Evolutionary conservation across 1,140 invertebrate genomes (phyloP).

Genomic region (Bombus consobrinus): DNA sequence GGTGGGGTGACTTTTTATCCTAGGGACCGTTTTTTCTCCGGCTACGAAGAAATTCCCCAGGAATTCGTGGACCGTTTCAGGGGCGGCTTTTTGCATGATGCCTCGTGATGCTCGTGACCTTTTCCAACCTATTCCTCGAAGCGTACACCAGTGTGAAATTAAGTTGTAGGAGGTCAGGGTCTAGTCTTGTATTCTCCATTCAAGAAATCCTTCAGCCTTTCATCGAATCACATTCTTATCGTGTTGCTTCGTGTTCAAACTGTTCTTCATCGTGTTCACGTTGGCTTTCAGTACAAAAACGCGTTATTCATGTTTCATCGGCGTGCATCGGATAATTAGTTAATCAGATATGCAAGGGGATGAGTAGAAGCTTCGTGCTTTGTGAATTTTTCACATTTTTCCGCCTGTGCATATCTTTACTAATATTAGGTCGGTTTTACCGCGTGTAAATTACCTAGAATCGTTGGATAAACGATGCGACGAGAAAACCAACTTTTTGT

Average conservation of each 20-base stretch:
- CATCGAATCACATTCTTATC: neutral
- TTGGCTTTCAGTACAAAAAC: neutral
- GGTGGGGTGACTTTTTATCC: conserved; percentile 76
- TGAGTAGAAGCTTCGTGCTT: neutral
- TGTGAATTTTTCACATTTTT: conserved; percentile 7
- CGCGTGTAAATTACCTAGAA: neutral
- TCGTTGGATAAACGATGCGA: neutral
- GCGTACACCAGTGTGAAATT: conserved; percentile 55
- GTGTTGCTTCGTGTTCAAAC: neutral
- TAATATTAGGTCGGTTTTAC: no score
- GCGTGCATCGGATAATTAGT: neutral
- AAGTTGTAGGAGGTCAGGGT: conserved; percentile 60
- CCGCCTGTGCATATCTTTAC: no score
- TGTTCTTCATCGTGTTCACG: neutral
- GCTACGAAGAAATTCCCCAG: conserved; percentile 64
- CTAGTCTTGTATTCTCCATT: conserved; percentile 23
- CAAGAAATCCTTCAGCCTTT: neutral
- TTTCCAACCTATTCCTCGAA: conserved; percentile 71
- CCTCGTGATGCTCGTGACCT: conserved; percentile 74
- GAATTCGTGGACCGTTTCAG: conserved; percentile 74
- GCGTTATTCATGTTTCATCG: no score
- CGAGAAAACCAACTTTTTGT: neutral
- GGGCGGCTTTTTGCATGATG: conserved; percentile 78
- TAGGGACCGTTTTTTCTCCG: conserved; percentile 52
- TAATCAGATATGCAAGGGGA: neutral